These are phyloP conservation scores for Argyra leucocephala DNA, from an alignment of 2,888 invertebrate genomes.

Conservation along the genomic window DNA sequence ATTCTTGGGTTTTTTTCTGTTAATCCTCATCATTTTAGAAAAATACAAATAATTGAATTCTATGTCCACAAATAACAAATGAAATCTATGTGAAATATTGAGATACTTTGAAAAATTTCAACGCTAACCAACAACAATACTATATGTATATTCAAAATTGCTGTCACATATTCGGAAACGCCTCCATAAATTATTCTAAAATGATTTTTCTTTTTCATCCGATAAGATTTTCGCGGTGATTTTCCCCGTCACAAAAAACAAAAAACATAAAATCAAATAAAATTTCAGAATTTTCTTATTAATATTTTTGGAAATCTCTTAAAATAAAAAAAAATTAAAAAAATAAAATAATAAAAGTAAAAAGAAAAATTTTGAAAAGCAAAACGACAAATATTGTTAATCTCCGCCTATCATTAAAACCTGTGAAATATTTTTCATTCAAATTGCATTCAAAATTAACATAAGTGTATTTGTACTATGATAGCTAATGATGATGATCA, in stretches of 20 bases:
- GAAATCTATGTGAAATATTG: too few relatives aligned
- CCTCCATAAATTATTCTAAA: slow-evolving; percentile 2
- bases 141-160: too few relatives aligned
- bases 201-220: not conserved
- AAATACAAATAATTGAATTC: too few relatives aligned
- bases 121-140: too few relatives aligned
- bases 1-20: too few relatives aligned
- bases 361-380: too few relatives aligned
- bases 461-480: too few relatives aligned
- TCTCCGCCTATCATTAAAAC: not conserved
- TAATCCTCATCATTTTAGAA: too few relatives aligned
- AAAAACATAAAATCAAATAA: not conserved
- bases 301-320: not conserved
- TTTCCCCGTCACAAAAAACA: not conserved
- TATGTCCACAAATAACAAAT: too few relatives aligned
- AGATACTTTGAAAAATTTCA: too few relatives aligned
- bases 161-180: not conserved
- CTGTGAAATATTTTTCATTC: not conserved
- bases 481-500: not conserved
- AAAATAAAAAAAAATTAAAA: not conserved
- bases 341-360: too few relatives aligned
- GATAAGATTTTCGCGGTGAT: not conserved
- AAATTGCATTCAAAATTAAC: not conserved
- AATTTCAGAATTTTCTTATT: not conserved
- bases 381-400: slow-evolving; percentile 1